phyloP scores from a whole-genome alignment of 2,888 invertebrate genomes.

The Drosophila sordidapex region DNA sequence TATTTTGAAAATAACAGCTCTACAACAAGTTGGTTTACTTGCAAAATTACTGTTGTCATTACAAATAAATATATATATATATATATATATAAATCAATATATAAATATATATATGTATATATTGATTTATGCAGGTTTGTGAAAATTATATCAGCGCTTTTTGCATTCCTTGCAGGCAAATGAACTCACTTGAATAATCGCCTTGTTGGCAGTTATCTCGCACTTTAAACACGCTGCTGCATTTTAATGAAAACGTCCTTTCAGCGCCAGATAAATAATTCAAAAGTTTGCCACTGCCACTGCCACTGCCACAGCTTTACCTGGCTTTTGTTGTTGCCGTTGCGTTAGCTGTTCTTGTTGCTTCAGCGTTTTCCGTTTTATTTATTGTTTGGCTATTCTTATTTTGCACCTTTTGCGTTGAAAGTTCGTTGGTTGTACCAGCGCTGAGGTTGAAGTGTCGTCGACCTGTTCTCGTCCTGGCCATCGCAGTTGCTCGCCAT shows the following conservation, averaged over 20 bases:
- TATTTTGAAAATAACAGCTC: neutral
- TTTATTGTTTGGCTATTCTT: slow-evolving; percentile 65
- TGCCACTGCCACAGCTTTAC: slow-evolving; percentile 26
- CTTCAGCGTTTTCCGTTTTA: slow-evolving; percentile 49
- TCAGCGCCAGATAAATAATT: slow-evolving; percentile 77
- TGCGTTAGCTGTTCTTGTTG: slow-evolving; percentile 33
- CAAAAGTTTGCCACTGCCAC: slow-evolving; percentile 75
- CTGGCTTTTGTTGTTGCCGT: slow-evolving; percentile 36
- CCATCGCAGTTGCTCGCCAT: slow-evolving; percentile 33
- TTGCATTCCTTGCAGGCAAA: slow-evolving; percentile 74
- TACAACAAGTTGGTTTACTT: slow-evolving; percentile 20
- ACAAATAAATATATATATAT: neutral
- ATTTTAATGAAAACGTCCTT: slow-evolving; percentile 79
- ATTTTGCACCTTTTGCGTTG: slow-evolving; percentile 71
- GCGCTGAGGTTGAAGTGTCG: slow-evolving; percentile 43
- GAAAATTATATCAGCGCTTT: slow-evolving; percentile 41
- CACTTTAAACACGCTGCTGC: slow-evolving; percentile 76
- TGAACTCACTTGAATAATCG: slow-evolving; percentile 80
- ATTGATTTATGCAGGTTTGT: neutral
- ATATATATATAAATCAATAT: neutral
- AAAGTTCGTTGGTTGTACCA: slow-evolving; percentile 30
- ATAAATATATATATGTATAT: neutral
- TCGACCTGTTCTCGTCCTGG: slow-evolving; percentile 19
- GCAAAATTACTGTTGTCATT: slow-evolving; percentile 26
- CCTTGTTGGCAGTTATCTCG: slow-evolving; percentile 76